Evolutionary conservation across 2,888 invertebrate genomes (phyloP).

Genomic region (Philhelius pedissequus): DNA sequence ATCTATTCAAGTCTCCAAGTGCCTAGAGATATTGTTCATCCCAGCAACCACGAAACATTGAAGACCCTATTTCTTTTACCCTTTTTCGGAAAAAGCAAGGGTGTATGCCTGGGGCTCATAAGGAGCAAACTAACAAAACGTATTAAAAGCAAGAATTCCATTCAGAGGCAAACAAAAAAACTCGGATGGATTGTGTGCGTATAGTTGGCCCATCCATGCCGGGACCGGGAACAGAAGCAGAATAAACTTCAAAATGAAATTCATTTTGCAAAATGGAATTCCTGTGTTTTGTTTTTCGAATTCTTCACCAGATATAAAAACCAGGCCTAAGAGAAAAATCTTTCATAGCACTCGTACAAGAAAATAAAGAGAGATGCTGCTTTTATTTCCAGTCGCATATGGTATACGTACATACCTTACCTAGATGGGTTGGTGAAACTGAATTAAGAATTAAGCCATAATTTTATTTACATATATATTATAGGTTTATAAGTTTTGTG

Average conservation of each 20-base stretch:
- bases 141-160: slow-evolving; percentile 31
- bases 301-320: slow-evolving; percentile 5
- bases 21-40: slow-evolving; percentile 22
- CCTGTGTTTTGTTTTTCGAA: slow-evolving; percentile 41
- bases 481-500: too few species aligned
- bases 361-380: not conserved
- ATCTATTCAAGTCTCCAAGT: slow-evolving; percentile 4
- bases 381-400: not conserved
- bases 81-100: too few species aligned
- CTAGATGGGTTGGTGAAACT: too few species aligned
- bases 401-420: too few species aligned
- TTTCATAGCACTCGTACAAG: not conserved
- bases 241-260: slow-evolving; percentile 53
- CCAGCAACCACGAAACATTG: not conserved
- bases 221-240: not conserved
- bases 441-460: too few species aligned
- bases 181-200: slow-evolving; percentile 5
- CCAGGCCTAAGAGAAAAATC: slow-evolving; percentile 9
- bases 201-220: slow-evolving; percentile 13
- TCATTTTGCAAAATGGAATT: slow-evolving; percentile 57
- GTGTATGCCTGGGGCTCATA: not conserved
- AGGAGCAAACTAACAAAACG: not conserved
- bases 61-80: too few species aligned
- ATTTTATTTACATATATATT: too few species aligned
- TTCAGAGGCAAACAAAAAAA: not conserved